phyloP scores from a whole-genome alignment of 1,140 invertebrate genomes.

The Pseudachorutes palmiensis region DNA sequence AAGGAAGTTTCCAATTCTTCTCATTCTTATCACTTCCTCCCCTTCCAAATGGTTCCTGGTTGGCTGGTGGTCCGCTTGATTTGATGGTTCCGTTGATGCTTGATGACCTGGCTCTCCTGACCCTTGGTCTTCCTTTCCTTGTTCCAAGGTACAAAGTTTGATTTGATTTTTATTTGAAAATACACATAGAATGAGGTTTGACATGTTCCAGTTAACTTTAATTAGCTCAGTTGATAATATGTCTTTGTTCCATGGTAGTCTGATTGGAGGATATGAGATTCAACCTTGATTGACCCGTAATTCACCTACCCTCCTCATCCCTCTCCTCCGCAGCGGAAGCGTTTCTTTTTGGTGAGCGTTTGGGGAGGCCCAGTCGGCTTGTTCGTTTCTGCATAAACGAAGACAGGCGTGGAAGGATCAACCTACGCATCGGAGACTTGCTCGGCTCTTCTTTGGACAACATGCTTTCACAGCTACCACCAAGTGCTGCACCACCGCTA shows the following conservation, averaged over 20 bases:
- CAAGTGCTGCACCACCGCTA: not conserved
- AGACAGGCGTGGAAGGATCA: slow-evolving; percentile 37
- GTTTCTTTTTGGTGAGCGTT: slow-evolving; percentile 22
- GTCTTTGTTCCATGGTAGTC: not conserved
- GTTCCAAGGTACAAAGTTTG: not conserved
- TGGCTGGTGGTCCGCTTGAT: no score
- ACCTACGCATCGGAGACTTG: slow-evolving; percentile 28
- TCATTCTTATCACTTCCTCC: no score
- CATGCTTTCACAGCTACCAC: slow-evolving; percentile 36
- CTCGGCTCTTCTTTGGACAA: slow-evolving; percentile 35
- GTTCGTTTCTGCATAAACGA: slow-evolving; percentile 36
- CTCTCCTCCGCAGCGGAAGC: not conserved
- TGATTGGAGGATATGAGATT: not conserved
- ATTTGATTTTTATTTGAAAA: not conserved
- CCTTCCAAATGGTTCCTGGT: no score
- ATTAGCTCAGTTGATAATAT: not conserved
- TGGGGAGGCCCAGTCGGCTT: slow-evolving; percentile 33
- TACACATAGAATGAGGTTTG: no score
- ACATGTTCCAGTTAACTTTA: not conserved
- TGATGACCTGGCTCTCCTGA: no score
- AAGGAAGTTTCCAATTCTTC: no score
- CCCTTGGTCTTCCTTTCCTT: not conserved
- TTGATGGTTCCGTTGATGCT: no score
- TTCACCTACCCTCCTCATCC: not conserved
- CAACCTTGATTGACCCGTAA: no score